Base-by-base conservation (phyloP, 1,140 invertebrate genomes). In the Brachionus manjavacas region DNA sequence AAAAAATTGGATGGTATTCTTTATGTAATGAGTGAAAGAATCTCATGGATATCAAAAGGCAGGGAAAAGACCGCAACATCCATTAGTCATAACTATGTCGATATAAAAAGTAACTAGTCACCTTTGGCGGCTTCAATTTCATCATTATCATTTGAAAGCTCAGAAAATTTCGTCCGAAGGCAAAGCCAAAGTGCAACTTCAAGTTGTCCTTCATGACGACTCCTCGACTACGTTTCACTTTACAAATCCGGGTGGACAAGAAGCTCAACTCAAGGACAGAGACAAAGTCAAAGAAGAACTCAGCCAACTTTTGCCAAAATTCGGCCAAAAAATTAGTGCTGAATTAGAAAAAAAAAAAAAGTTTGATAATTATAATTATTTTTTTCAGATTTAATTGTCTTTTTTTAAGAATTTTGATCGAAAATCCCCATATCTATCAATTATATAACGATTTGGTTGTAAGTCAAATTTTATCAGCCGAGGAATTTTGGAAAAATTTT, bases 91-190 rank as follows among this genome's bases (percentile, higher is more conserved):
- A 93, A 94, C 88, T 99, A 97, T 91, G 93, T 94, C 66, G 96
- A 99, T 88, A 97, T 99, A 85, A 98, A 98, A 92, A 93, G 95
- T 96, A 91, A 16, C 14, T 70, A 16, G 20, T n/a, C 74, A 43
- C 4, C 92, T 91, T 90, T 14, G 78, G 23, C 85, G n/a, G 3
- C 31, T 28, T n/a, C 14, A 7, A 31, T 70, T 46, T 11, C 12
- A 39, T 72, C 16, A 43, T 72, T 41, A 6, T 16, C 7, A 8
- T 39, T 41, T 72, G 35, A 14, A 89, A 97, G 96, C 94, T 84
- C 97, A 99, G 92, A 98, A 98, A 91, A 98, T 99, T 86, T 99
- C 96, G 70, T 96, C 97, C 0, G 96, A 96, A 87, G 95, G 95
- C 9, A 99, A 99, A 91, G 93, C 95, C 25, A 99, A 99, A 91